A percentile compares a stretch with the other conserved stretches of the same genome.
Evolutionary conservation across 2,113 vertebrate genomes (phyloP).

Genomic region (Hypanus sabinus): DNA sequence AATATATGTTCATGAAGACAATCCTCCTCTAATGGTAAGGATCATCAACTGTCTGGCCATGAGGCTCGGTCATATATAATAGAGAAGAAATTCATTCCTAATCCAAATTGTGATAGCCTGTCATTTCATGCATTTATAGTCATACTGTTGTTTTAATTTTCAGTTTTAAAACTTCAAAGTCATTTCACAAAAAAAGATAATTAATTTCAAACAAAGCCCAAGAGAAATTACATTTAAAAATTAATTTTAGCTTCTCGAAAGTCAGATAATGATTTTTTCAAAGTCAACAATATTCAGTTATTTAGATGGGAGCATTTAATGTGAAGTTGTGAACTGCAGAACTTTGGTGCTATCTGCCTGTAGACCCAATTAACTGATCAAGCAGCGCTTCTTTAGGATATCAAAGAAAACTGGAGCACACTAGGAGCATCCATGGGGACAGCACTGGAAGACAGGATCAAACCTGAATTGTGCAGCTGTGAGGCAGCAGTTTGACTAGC

Average conservation of each 20-base stretch:
- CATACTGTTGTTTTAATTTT: constrained; percentile 2
- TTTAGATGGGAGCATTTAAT: background rate
- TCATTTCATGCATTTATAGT: constrained; percentile 11
- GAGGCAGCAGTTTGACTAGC: too few relatives aligned
- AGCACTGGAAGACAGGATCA: too few relatives aligned
- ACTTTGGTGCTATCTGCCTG: background rate
- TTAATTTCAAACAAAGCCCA: constrained; percentile 32
- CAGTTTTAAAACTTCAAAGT: constrained; percentile 19
- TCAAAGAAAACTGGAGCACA: too few relatives aligned
- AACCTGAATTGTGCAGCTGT: too few relatives aligned
- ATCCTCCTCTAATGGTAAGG: background rate
- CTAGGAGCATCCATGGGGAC: too few relatives aligned
- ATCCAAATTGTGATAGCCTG: background rate
- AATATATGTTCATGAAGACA: background rate
- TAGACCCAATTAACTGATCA: background rate
- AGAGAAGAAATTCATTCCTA: background rate
- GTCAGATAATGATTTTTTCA: constrained; percentile 1
- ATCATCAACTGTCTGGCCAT: background rate
- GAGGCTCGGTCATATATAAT: background rate
- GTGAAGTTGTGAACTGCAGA: background rate
- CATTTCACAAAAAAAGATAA: constrained; percentile 12
- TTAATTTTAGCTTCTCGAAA: constrained; percentile 27
- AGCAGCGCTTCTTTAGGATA: too few relatives aligned
- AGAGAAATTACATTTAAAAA: constrained; percentile 22
- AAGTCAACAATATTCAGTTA: constrained; percentile 23